Base-by-base conservation (phyloP, 2,888 invertebrate genomes). In the Melanchra persicariae region DNA sequence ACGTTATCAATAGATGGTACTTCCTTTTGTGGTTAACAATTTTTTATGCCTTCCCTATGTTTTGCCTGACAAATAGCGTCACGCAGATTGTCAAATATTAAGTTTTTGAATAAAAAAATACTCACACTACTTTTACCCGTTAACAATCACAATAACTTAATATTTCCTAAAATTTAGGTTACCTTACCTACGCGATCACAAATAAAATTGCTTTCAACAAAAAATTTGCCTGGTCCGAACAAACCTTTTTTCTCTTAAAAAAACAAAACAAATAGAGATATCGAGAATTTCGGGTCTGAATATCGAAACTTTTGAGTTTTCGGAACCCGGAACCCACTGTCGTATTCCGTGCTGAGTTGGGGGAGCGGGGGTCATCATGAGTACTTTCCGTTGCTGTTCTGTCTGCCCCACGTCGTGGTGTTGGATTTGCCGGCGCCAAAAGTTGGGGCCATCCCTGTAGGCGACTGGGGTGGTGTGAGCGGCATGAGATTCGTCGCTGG, bases 401-500 rank as follows among this genome's bases (percentile, higher is more conserved):
- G 95, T 22, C 94, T 82, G 0, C 91, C 82, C 89, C 90, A 93
- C 0, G 87, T 69, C n/a, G 85, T 72, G 5, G 85, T 82, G 26
- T 83, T 84, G 6, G 85, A 67, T n/a, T 88, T 87, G 2, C 87
- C 82, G 15, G 86, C 66, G n/a, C 88, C 88, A 79, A 91, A 93
- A 0, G 74, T 66, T 0, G 93, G 90, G 0, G 90, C 87, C 2
- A 88, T 60, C 2, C 91, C 93, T 0, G 92, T 93, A 0, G 93
- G 95, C 0, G 94, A 92, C 9, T 77, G 84, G 0, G 93, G 94
- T 0, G 92, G 94, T 0, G 92, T 89, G 0, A 90, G 87, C 0
- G 95, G 96, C 89, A 94, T 85, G 22, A 95, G 89, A 70, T 96
- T 96, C 0, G 95, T 95, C 0, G 96, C 95, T n/a, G 91, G 95